Base-by-base conservation (phyloP, 2,113 vertebrate genomes). In the Campylorhamphus procurvoides region DNA sequence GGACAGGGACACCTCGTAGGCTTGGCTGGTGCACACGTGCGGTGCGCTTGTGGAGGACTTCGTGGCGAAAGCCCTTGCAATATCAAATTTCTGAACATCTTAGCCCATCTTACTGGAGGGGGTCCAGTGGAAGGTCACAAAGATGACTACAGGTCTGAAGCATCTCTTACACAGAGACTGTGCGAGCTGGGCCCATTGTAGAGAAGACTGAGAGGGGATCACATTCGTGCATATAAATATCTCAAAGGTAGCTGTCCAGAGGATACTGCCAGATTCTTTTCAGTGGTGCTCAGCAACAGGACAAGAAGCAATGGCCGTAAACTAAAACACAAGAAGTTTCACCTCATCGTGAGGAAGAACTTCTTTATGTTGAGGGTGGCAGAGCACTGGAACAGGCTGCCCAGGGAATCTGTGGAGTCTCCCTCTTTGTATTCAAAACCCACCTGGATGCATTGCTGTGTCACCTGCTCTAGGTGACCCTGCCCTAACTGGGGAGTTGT, bases 11-110 rank as follows among this genome's bases (percentile, higher is more conserved):
- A 3, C 3, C 14, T 24, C 2, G 1, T 3, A 5, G 4, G 27
- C 5, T 22, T 35, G 33, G 11, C 18, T 46, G 42, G 15, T 15
- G 64, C 5, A 0, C 17, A 0, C 1, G 3, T 8, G 40, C 12
- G 23, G 23, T 17, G 37, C 44, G n/a, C 19, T 6, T 5, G 22
- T 25, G 27, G 44, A 50, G 46, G 24, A 8, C 3, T 0, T 6
- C 0, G 19, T 31, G 47, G 71, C 0, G 29, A 62, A 62, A 83
- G 42, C 20, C 20, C 12, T 62, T 8, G 7, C 8, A 52, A 8
- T 3, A 42, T 12, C 1, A 12, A 12, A 14, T 33, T 78, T 37
- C 6, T 53, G 14, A 69, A 15, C 9, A 18, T 42, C 8, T 42
- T 59, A 1, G 1, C 14, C 4, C 1, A 8, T 24, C 23, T 16